These are phyloP conservation scores for Cotesia chilonis DNA, from an alignment of 1,140 invertebrate genomes.

Conservation along the genomic window DNA sequence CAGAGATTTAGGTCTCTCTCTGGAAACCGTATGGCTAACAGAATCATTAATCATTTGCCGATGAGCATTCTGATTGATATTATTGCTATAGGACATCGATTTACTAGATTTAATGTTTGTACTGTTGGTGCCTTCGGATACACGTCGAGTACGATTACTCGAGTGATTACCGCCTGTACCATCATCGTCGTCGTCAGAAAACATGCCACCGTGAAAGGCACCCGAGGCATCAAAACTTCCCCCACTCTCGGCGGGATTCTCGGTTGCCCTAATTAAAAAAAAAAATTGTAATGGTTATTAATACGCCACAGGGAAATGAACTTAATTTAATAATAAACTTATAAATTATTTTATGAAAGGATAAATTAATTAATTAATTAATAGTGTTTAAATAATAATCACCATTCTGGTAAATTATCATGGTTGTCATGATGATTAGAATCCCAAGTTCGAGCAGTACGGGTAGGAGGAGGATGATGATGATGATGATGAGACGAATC, in stretches of 20 bases:
- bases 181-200: slow-evolving; percentile 70
- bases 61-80: slow-evolving; percentile 38
- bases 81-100: slow-evolving; percentile 39
- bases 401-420: slow-evolving; percentile 79
- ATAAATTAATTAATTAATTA: slow-evolving; percentile 13
- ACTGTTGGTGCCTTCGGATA: slow-evolving; percentile 57
- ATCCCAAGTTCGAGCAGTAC: slow-evolving; percentile 59
- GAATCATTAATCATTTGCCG: slow-evolving; percentile 42
- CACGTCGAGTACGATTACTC: slow-evolving; percentile 51
- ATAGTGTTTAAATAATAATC: slow-evolving; percentile 37
- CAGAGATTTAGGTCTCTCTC: slow-evolving; percentile 49
- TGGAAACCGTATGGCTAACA: slow-evolving; percentile 35
- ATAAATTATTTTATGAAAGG: slow-evolving; percentile 13
- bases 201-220: slow-evolving; percentile 77
- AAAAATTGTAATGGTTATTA: too few relatives aligned
- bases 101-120: slow-evolving; percentile 40
- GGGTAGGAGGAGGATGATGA: slow-evolving; percentile 55
- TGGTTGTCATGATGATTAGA: slow-evolving; percentile 66
- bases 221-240: slow-evolving; percentile 88
- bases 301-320: too few relatives aligned
- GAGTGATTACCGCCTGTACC: slow-evolving; percentile 43
- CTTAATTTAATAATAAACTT: slow-evolving; percentile 11
- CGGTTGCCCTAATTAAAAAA: slow-evolving; percentile 69
- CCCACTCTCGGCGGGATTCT: slow-evolving; percentile 78
- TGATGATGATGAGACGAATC: slow-evolving; percentile 59